Percentiles rank a stretch among this genome's conserved stretches.
phyloP scores from a whole-genome alignment of 92 coral and sea anemone genomes.

The Porites rus region DNA sequence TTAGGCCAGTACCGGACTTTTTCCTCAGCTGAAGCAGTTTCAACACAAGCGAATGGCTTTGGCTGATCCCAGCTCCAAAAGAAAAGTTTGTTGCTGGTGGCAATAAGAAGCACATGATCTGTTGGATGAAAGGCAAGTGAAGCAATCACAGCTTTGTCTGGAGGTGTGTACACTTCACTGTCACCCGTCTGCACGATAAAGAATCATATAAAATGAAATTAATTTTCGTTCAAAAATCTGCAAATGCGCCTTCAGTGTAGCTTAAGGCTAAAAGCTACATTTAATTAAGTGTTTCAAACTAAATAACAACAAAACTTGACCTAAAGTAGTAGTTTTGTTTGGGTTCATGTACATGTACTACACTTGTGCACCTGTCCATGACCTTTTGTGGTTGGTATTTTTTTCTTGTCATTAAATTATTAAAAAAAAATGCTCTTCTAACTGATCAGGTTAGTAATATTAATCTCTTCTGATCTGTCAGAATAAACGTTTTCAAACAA shows the following conservation, averaged over 20 bases:
- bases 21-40: conserved; percentile 80
- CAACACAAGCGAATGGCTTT: conserved; percentile 78
- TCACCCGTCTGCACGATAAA: conserved; percentile 54
- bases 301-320: neutral
- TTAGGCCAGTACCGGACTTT: conserved; percentile 75
- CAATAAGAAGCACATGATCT: conserved; percentile 80
- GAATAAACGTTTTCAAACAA: too few relatives aligned
- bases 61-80: conserved; percentile 94
- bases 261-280: neutral
- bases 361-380: neutral
- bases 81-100: conserved; percentile 88
- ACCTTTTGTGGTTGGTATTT: too few relatives aligned
- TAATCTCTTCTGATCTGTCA: too few relatives aligned
- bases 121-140: conserved; percentile 95
- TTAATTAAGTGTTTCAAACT: neutral
- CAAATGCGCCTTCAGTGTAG: too few relatives aligned
- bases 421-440: too few relatives aligned
- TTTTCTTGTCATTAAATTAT: too few relatives aligned
- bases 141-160: conserved; percentile 81
- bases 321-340: neutral
- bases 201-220: neutral
- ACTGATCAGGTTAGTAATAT: too few relatives aligned
- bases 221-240: too few relatives aligned
- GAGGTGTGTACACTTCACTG: conserved; percentile 79
- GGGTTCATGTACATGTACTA: neutral